A percentile compares a stretch with the other conserved stretches of the same genome.
Evolutionary conservation across 2,113 vertebrate species (phyloP).

Genomic region (Osmerus mordax): DNA sequence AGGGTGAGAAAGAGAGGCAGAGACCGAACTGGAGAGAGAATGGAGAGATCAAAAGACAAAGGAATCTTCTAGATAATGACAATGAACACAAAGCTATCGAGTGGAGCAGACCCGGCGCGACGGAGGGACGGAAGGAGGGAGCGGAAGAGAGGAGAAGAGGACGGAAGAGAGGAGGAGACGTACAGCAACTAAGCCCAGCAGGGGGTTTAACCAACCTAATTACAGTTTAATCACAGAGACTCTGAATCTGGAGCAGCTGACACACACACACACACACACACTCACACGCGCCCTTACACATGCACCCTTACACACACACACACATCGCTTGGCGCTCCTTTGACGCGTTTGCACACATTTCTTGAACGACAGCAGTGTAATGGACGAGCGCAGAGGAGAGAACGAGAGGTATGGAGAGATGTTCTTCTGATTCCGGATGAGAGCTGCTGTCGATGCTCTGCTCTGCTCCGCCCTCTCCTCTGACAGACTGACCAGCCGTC

Average conservation of each 20-base stretch:
- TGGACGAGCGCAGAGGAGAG: background rate
- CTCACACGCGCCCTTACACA: background rate
- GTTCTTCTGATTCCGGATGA: no score
- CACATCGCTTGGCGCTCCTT: background rate
- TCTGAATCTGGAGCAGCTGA: conserved; percentile 65
- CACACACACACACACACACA: conserved; percentile 41
- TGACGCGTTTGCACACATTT: background rate
- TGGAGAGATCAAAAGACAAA: background rate
- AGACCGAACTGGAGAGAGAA: background rate
- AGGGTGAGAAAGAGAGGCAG: background rate
- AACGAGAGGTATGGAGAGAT: no score
- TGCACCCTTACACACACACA: background rate
- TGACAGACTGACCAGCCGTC: no score
- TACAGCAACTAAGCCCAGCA: conserved; percentile 61
- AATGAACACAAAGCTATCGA: background rate
- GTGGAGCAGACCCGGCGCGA: conserved; percentile 1
- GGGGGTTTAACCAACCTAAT: conserved; percentile 74
- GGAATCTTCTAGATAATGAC: background rate
- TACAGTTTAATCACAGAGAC: conserved; percentile 74
- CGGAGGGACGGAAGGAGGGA: background rate
- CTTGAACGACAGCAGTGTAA: background rate
- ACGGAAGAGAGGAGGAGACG: conserved; percentile 39
- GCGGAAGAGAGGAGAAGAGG: conserved; percentile 9
- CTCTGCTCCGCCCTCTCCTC: no score
- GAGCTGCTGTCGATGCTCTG: no score